These are phyloP conservation scores for Cherax quadricarinatus DNA, from an alignment of 1,140 invertebrate genomes.

Conservation along the genomic window DNA sequence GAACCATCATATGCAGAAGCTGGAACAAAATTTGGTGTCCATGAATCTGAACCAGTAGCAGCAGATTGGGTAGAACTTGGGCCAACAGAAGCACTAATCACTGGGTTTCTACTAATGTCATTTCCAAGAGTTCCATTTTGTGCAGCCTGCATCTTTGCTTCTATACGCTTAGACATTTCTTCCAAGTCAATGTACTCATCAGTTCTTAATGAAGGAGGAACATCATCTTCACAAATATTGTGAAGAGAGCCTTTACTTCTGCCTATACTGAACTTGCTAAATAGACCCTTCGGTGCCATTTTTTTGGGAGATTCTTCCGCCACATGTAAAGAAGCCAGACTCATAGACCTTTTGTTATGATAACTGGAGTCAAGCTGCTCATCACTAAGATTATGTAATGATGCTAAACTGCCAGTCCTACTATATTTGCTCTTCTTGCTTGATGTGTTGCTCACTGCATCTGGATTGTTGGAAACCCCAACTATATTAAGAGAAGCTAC, in stretches of 20 bases:
- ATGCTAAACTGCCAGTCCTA: conserved; percentile 71
- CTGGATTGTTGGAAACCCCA: conserved; percentile 60
- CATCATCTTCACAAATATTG: conserved; percentile 69
- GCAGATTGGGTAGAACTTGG: neutral
- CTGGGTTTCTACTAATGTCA: too few species aligned
- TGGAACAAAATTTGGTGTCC: conserved; percentile 64
- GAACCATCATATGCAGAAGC: conserved; percentile 49
- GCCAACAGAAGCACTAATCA: neutral
- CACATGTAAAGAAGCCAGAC: conserved; percentile 68
- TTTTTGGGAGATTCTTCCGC: conserved; percentile 24
- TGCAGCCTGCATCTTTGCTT: conserved; percentile 63
- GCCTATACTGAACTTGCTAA: conserved; percentile 19
- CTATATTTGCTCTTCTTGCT: conserved; percentile 63
- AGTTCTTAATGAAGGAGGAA: conserved; percentile 64
- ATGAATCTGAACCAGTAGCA: neutral
- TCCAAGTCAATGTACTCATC: conserved; percentile 73
- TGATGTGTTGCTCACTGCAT: conserved; percentile 56
- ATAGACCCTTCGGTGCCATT: conserved; percentile 2
- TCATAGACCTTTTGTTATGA: conserved; percentile 70
- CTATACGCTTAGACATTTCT: conserved; percentile 72
- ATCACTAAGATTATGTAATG: conserved; percentile 71
- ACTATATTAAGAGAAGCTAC: conserved; percentile 67
- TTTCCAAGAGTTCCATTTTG: neutral
- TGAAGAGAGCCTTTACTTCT: conserved; percentile 56
- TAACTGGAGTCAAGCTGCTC: conserved; percentile 67